A percentile compares a stretch with the other conserved stretches of the same genome.
These are phyloP conservation scores for Neodiprion fabricii DNA, from an alignment of 1,140 invertebrate species.

Conservation along the genomic window DNA sequence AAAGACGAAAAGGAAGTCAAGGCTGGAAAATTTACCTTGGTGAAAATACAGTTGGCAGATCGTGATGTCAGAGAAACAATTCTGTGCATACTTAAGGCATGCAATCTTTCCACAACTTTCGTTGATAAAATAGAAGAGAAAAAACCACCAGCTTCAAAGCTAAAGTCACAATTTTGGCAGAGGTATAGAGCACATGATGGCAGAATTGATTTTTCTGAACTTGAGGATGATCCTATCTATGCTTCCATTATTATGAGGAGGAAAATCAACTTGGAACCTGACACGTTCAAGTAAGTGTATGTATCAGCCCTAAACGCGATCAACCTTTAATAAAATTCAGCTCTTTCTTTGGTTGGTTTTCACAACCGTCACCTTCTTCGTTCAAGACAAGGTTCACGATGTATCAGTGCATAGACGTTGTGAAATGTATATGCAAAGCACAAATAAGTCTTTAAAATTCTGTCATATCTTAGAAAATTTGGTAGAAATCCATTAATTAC, in stretches of 20 bases:
- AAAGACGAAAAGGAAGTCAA: constrained; percentile 67
- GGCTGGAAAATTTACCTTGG: constrained; percentile 72
- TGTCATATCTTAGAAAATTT: no score
- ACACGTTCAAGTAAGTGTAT: constrained; percentile 57
- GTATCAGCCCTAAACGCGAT: constrained; percentile 7
- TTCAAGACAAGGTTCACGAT: no score
- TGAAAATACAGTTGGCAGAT: constrained; percentile 75
- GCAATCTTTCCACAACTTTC: constrained; percentile 84
- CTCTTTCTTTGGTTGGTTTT: no score
- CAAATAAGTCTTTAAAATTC: no score
- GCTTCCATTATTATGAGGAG: constrained; percentile 60
- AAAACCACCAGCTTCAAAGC: constrained; percentile 38
- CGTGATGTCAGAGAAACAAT: constrained; percentile 77
- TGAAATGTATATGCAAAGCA: no score
- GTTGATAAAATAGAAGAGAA: constrained; percentile 71
- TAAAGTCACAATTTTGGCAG: constrained; percentile 39
- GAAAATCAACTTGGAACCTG: constrained; percentile 61
- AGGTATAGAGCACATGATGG: constrained; percentile 39
- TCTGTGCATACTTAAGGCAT: constrained; percentile 77
- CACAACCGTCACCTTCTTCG: no score
- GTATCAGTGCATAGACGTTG: no score
- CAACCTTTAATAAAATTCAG: neutral
- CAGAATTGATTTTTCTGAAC: constrained; percentile 59
- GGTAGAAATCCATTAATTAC: no score
- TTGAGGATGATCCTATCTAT: constrained; percentile 64